Conservation (phyloP, 2,888 invertebrate species). For the Aphidoletes aphidimyza region DNA sequence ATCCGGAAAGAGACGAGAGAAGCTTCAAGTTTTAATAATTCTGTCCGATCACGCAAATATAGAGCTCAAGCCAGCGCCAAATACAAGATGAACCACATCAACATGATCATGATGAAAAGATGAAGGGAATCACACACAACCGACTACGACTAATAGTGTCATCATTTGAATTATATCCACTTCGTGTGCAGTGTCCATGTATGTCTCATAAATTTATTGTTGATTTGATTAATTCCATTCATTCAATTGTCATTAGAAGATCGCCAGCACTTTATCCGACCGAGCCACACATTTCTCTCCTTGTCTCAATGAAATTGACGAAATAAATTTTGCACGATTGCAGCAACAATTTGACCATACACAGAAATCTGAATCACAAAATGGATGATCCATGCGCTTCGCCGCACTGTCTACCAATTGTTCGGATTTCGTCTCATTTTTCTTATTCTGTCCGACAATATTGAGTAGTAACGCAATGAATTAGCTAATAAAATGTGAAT, state of each 20-base stretch:
- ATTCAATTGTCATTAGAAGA: conserved; percentile 49
- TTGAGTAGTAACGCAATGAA: neutral
- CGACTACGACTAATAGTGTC: neutral
- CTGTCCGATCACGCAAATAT: conserved; percentile 19
- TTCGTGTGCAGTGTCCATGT: neutral
- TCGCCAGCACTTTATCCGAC: conserved; percentile 8
- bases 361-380: too few relatives aligned
- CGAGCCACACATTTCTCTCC: neutral
- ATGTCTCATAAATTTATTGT: neutral
- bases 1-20: conserved; percentile 33
- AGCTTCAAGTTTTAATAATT: conserved; percentile 14
- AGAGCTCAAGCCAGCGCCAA: neutral
- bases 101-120: neutral
- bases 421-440: neutral
- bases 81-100: neutral
- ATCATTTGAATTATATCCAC: conserved; percentile 3
- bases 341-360: neutral
- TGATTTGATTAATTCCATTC: conserved; percentile 46
- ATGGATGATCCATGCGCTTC: too few relatives aligned
- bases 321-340: neutral
- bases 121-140: neutral
- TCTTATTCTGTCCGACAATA: neutral
- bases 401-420: neutral
- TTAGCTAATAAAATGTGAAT: conserved; percentile 15
- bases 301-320: neutral